A percentile compares a stretch with the other conserved stretches of the same genome.
phyloP scores from a whole-genome alignment of 2,113 vertebrate species.

The Semnornis frantzii region DNA sequence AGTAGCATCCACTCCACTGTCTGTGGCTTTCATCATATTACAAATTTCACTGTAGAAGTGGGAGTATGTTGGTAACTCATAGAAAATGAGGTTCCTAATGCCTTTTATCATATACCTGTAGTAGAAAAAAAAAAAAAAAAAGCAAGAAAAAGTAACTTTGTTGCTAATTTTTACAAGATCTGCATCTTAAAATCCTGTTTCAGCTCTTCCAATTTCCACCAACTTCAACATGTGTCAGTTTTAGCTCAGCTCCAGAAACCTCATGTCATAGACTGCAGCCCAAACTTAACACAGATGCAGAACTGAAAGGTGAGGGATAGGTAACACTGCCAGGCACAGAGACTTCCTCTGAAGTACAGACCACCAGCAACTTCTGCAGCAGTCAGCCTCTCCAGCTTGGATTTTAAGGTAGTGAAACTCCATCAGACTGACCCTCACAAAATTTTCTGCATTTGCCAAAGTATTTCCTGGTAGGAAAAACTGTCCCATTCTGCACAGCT shows the following conservation, averaged over 20 bases:
- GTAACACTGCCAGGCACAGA: neutral
- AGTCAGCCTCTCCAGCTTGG: neutral
- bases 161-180: neutral
- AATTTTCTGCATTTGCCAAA: neutral
- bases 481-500: neutral
- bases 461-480: neutral
- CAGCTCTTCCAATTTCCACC: neutral
- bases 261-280: rapidly evolving
- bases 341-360: neutral
- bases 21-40: slow-evolving; percentile 88
- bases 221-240: neutral
- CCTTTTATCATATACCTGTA: slow-evolving; percentile 91
- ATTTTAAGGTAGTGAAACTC: neutral
- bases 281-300: neutral
- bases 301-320: neutral
- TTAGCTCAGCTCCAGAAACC: neutral
- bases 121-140: neutral
- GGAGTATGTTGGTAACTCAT: slow-evolving; percentile 90
- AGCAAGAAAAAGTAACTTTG: neutral
- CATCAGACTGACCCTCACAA: neutral
- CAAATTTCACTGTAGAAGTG: slow-evolving; percentile 98
- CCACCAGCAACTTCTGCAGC: neutral
- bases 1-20: slow-evolving; percentile 80
- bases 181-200: neutral
- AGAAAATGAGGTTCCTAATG: slow-evolving; percentile 94